These are phyloP conservation scores for Norana najaformis DNA, from an alignment of 2,888 invertebrate genomes.

Conservation along the genomic window DNA sequence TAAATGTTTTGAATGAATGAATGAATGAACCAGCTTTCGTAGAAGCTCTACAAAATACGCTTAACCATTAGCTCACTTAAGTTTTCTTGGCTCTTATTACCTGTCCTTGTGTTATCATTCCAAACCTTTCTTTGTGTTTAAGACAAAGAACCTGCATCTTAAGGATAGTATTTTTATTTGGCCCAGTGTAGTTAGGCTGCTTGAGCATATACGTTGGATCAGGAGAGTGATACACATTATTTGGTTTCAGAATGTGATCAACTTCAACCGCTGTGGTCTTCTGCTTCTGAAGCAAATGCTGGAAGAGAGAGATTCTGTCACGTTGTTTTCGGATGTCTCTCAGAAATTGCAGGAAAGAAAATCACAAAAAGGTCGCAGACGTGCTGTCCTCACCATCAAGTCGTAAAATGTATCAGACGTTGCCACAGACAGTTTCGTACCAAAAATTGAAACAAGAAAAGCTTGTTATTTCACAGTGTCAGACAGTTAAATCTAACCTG, in stretches of 20 bases:
- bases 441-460: not conserved
- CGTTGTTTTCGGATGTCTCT: slow-evolving; percentile 78
- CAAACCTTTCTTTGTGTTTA: not conserved
- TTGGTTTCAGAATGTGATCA: slow-evolving; percentile 75
- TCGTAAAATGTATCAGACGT: slow-evolving; percentile 3
- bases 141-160: not conserved
- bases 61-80: no score
- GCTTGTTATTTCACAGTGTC: no score
- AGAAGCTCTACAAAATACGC: not conserved
- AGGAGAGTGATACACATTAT: not conserved
- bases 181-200: not conserved
- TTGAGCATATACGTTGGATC: not conserved
- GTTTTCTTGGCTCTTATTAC: not conserved
- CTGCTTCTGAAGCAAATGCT: slow-evolving; percentile 75
- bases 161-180: not conserved
- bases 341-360: slow-evolving; percentile 69
- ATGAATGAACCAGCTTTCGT: no score
- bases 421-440: not conserved
- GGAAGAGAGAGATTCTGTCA: slow-evolving; percentile 76
- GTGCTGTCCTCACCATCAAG: slow-evolving; percentile 54
- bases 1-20: no score
- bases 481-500: not conserved
- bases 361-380: slow-evolving; percentile 69
- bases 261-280: slow-evolving; percentile 82
- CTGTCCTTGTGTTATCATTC: not conserved